Base-by-base conservation (phyloP, 2,888 invertebrate species). In the Chamaedrilus cognettii region DNA sequence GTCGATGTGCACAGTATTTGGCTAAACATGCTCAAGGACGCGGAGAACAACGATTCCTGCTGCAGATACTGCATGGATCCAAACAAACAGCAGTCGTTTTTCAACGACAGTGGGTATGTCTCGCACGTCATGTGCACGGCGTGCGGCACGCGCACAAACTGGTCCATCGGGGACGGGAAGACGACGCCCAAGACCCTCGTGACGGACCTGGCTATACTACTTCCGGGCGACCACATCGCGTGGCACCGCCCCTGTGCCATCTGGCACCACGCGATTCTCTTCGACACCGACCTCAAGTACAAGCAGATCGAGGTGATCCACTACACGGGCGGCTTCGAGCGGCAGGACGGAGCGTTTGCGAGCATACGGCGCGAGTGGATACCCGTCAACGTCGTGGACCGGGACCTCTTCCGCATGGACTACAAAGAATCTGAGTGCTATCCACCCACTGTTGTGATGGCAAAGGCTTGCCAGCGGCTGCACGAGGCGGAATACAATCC, bases 301-400 rank as follows among this genome's bases (percentile, higher is more conserved):
- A 26, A 1, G 15, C 19, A 30, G 23, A 23, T 60, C 2, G 26
- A 34, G 11, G 34, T 60, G 34, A 60, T 60, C 60, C 33, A 60
- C 28, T 60, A 60, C 60, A 60, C 34, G 35, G 60, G 60, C 11
- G 60, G 42, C 0, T 23, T 35, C 4, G 60, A 34, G 19, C 33
- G 42, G 60, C 34, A 30, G 23, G 60, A 60, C 49, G 42, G 42
- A 2, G 30, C 33, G 30, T 60, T 34, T 26, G 42, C 42, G 1
- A 60, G 60, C 42, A 35, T 60, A n/a, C 60, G 60, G n/a, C 60
- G 60, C 23, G 34, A 60, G 28, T 60, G 60, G 60, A 35, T 60
- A 1, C 33, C n/a, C n/a, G 33, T 33, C 31, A 32, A 33, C n/a
- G 32, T 58, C 19, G 26, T 23, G 30, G 42, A 34, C 26, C 30